phyloP scores from a whole-genome alignment of 2,888 invertebrate genomes.

The Callyntrura sp. region DNA sequence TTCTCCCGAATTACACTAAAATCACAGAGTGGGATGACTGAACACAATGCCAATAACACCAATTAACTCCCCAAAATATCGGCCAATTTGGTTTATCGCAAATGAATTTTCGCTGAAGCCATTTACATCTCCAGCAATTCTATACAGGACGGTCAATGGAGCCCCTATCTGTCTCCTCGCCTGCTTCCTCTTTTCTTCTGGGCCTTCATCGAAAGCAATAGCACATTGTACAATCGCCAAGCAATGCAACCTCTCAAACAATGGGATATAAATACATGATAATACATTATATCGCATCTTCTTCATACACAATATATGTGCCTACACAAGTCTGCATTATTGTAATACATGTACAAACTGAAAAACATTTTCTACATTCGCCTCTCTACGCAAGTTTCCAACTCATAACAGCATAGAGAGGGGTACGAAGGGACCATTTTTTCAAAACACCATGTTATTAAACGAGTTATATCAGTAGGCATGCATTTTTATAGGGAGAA shows the following conservation, averaged over 20 bases:
- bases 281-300: neutral
- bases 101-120: neutral
- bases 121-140: neutral
- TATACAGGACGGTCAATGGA: constrained; percentile 28
- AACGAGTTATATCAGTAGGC: neutral
- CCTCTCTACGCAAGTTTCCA: neutral
- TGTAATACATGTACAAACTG: neutral
- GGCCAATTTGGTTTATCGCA: neutral
- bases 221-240: constrained; percentile 53
- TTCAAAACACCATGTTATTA: constrained; percentile 4
- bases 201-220: constrained; percentile 55
- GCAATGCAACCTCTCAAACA: neutral
- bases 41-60: neutral
- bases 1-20: neutral
- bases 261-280: neutral
- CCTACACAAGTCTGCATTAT: constrained; percentile 1
- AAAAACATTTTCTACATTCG: neutral
- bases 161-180: constrained; percentile 64
- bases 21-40: constrained; percentile 27
- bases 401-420: neutral
- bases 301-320: neutral
- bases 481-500: constrained; percentile 36
- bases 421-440: neutral
- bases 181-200: constrained; percentile 73
- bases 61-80: neutral